Evolutionary conservation across 1,140 invertebrate species (phyloP).

Genomic region (Condylostylus longicornis): DNA sequence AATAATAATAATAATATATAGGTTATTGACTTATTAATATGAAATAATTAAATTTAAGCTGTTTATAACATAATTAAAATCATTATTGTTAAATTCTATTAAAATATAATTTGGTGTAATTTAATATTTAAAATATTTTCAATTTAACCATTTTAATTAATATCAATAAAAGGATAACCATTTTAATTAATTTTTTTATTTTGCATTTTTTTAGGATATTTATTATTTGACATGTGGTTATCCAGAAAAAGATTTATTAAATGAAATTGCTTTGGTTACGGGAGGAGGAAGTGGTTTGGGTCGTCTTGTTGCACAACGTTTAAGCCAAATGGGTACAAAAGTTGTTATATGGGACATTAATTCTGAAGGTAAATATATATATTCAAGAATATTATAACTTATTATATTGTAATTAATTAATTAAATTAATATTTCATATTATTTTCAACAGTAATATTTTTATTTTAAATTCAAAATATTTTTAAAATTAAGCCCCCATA

Average conservation of each 20-base stretch:
- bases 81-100: too few species aligned
- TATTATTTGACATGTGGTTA: slow-evolving; percentile 36
- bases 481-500: too few species aligned
- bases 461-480: too few species aligned
- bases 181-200: slow-evolving; percentile 1
- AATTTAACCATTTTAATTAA: too few species aligned
- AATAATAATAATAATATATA: too few species aligned
- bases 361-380: slow-evolving; percentile 44
- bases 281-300: slow-evolving; percentile 83
- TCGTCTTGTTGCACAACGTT: slow-evolving; percentile 58
- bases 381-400: background rate
- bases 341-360: slow-evolving; percentile 89
- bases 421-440: background rate
- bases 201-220: slow-evolving; percentile 30
- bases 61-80: too few species aligned
- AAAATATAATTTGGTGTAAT: too few species aligned
- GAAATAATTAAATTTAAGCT: too few species aligned
- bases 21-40: too few species aligned
- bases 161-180: too few species aligned
- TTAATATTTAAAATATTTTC: too few species aligned
- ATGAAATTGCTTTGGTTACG: slow-evolving; percentile 69
- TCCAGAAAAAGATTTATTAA: slow-evolving; percentile 43
- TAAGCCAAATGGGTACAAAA: slow-evolving; percentile 61
- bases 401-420: slow-evolving; percentile 2
- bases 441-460: too few species aligned